Base-by-base conservation (phyloP, 2,888 invertebrate species). In the Achlya flavicornis region DNA sequence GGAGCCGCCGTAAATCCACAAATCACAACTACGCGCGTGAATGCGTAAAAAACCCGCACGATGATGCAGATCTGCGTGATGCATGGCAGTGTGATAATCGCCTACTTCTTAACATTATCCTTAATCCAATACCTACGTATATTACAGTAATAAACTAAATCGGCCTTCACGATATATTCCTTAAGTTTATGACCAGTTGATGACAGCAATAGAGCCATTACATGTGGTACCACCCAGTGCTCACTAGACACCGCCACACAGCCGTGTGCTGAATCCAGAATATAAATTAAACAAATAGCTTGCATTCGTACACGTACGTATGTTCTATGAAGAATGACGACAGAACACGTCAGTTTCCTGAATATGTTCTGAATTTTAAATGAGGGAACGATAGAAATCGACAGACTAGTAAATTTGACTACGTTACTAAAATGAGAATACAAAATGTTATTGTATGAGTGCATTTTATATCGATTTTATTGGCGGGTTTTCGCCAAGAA, bases 201-300 rank as follows among this genome's bases (percentile, higher is more conserved):
- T 53, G 53, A 53, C 53, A 16, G 53, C 19, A 69, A 75, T 69
- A 75, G 63, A 72, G 66, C 63, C 69, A 74, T 74, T 73, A 70
- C 70, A 66, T 75, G 66, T 74, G 76, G 77, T 79, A 78, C 79
- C 76, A 77, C 63, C 74, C 74, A 70, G 75, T 76, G 73, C 74
- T 73, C 68, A 65, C 65, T 69, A 74, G 73, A 66, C 69, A 64
- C 68, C 16, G 48, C 48, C 64, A 62, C 59, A 66, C 57, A 69
- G 65, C 59, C 77, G 78, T 80, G 82, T 66, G 32, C 65, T 66
- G 81, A 80, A 80, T 84, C 64, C 63, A 61, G 72, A 81, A 71
- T 66, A 70, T 66, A 71, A 70, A 71, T 74, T 72, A 70, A 63
- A 63, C 61, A 68, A 71, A 75, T 70, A 65, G 63, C 71, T 70